These are phyloP conservation scores for Bryconaethiops microstoma DNA, from an alignment of 2,797 vertebrate genomes.

Conservation along the genomic window DNA sequence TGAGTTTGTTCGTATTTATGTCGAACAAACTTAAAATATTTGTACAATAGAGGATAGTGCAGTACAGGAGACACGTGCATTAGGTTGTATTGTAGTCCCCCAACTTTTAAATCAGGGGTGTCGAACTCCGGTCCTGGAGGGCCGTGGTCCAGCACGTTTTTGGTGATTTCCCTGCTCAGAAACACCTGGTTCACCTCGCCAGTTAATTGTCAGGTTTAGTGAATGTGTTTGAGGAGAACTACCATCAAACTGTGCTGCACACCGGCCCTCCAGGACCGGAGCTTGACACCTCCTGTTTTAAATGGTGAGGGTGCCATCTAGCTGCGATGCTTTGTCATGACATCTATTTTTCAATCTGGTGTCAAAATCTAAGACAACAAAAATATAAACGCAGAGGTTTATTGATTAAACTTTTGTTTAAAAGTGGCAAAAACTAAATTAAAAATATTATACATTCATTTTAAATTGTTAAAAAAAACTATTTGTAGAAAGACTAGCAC, in stretches of 20 bases:
- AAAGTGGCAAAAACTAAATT: neutral
- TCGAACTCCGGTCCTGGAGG: no score
- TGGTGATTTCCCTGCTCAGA: no score
- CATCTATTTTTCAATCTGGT: neutral
- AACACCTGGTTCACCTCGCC: no score
- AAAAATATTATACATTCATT: constrained; percentile 8
- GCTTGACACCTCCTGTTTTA: no score
- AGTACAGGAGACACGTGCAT: neutral
- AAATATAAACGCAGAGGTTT: neutral
- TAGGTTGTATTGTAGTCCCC: neutral
- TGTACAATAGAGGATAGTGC: neutral
- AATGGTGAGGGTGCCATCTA: constrained; percentile 57
- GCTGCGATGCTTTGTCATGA: constrained; percentile 54
- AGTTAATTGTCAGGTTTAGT: no score
- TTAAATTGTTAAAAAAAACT: constrained; percentile 15
- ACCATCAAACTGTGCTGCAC: no score
- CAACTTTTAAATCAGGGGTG: no score
- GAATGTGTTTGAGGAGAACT: no score
- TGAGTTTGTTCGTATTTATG: neutral
- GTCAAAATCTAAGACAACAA: neutral
- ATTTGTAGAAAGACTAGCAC: neutral
- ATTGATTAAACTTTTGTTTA: neutral
- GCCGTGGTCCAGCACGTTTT: no score
- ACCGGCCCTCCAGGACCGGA: no score
- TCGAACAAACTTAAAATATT: neutral